Percentiles rank a stretch among this genome's conserved stretches.
phyloP scores from a whole-genome alignment of 2,888 invertebrate species.

The Amphiduros pacificus region DNA sequence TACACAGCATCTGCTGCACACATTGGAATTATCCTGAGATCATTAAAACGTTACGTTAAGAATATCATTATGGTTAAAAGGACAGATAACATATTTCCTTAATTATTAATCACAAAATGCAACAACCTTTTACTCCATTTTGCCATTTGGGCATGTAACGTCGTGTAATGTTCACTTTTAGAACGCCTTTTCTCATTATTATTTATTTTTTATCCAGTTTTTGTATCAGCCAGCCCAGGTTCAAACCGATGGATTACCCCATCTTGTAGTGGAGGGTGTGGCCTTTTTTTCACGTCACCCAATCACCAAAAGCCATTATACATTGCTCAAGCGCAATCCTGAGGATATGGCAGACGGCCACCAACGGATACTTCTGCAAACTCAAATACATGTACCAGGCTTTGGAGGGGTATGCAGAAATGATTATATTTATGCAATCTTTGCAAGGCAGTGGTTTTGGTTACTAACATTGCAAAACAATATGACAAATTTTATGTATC shows the following conservation, averaged over 20 bases:
- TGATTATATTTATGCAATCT: too few species aligned
- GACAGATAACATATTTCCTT: not conserved
- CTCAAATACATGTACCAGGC: slow-evolving; percentile 34
- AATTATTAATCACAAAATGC: not conserved
- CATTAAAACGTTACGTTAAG: too few species aligned
- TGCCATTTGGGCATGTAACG: too few species aligned
- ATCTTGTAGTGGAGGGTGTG: slow-evolving; percentile 41
- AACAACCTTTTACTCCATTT: not conserved
- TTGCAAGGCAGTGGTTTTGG: too few species aligned
- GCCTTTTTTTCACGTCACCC: slow-evolving; percentile 46
- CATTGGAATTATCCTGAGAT: too few species aligned
- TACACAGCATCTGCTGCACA: too few species aligned
- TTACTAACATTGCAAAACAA: too few species aligned
- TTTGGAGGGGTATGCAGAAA: slow-evolving; percentile 35
- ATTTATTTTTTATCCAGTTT: slow-evolving; percentile 34
- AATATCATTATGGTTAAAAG: too few species aligned
- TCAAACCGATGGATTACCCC: slow-evolving; percentile 31
- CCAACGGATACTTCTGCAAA: slow-evolving; percentile 42
- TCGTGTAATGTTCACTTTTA: too few species aligned
- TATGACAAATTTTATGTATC: too few species aligned
- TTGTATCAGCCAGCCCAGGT: slow-evolving; percentile 45
- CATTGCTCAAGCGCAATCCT: slow-evolving; percentile 38
- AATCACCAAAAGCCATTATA: slow-evolving; percentile 31
- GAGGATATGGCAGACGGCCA: slow-evolving; percentile 42
- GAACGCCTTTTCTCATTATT: not conserved